phyloP scores from a whole-genome alignment of 1,140 invertebrate genomes.

The Microvelia longipes region DNA sequence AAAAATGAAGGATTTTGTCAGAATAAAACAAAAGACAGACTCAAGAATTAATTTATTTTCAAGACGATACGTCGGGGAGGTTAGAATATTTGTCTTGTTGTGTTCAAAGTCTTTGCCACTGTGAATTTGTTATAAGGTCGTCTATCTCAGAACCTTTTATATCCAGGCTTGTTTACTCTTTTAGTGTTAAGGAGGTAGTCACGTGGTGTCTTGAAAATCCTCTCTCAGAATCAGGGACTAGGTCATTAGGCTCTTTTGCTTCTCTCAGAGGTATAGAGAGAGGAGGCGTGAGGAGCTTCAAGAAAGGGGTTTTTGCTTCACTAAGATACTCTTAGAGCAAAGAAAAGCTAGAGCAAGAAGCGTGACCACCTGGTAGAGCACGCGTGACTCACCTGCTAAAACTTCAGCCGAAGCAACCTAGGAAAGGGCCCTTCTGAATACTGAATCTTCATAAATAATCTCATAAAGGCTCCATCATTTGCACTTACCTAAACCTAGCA shows the following conservation, averaged over 20 bases:
- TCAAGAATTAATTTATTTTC: no score
- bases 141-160: no score
- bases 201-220: not conserved
- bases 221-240: not conserved
- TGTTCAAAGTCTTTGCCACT: no score
- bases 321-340: no score
- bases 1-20: no score
- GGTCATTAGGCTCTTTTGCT: not conserved
- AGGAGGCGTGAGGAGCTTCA: not conserved
- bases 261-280: not conserved
- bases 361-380: not conserved
- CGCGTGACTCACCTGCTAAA: not conserved
- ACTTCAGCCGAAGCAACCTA: not conserved
- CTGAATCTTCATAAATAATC: not conserved
- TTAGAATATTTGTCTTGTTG: no score
- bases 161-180: no score
- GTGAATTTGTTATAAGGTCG: no score
- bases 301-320: not conserved
- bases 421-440: not conserved
- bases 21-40: no score
- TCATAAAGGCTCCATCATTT: not conserved
- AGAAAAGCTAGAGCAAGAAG: not conserved
- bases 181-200: no score
- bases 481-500: not conserved
- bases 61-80: no score